phyloP scores from a whole-genome alignment of 2,113 vertebrate species.

The Amblyornis subalaris region DNA sequence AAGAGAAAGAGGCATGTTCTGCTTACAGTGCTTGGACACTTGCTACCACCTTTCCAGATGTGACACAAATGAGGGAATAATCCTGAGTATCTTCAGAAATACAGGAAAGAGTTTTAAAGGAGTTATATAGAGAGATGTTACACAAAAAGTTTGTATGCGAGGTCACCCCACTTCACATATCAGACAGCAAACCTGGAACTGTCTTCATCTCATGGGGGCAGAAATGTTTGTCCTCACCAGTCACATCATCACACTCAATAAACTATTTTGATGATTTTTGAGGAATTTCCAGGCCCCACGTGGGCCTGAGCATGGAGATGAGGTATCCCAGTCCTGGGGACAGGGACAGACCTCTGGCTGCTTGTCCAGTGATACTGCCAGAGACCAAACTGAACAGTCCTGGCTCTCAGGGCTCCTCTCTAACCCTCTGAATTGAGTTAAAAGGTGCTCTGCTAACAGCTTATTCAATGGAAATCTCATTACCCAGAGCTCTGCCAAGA shows the following conservation, averaged over 20 bases:
- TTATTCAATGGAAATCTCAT: constrained; percentile 58
- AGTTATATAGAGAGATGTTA: background rate
- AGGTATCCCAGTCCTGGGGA: background rate
- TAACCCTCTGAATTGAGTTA: background rate
- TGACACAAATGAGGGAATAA: background rate
- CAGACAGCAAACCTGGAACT: background rate
- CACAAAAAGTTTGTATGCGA: background rate
- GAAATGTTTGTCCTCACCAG: background rate
- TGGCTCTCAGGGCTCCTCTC: background rate
- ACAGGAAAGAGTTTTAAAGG: background rate
- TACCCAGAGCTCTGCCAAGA: constrained; percentile 27
- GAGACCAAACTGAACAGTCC: background rate
- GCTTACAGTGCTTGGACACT: background rate
- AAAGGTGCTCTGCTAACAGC: constrained; percentile 45
- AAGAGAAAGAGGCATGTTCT: background rate
- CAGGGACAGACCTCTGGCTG: background rate
- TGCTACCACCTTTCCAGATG: background rate
- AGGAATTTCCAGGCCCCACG: background rate
- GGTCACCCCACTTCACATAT: background rate
- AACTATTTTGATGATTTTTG: background rate
- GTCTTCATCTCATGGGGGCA: background rate
- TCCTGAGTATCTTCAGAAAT: background rate
- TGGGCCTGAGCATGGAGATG: accelerated
- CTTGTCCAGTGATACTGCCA: accelerated
- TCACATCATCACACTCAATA: accelerated